Base-by-base conservation (phyloP, 2,797 vertebrate species). In the Cephalopachus bancanus region DNA sequence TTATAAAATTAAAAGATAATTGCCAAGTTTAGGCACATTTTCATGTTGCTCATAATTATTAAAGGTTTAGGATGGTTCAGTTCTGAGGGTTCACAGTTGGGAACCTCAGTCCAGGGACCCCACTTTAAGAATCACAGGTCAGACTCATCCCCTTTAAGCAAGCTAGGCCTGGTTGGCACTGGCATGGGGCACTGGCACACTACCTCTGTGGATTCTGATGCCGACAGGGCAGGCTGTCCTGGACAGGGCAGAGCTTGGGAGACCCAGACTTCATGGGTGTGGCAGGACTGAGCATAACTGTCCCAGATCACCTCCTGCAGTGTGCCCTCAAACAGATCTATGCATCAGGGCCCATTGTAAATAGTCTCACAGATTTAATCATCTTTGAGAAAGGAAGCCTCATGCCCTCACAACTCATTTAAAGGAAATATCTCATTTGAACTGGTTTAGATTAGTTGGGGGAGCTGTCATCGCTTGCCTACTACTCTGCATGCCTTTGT, bases 321-420 rank as follows among this genome's bases (percentile, higher is more conserved):
- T 28, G 19, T 2, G 4, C 2, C 44, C 24, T 1, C 3, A 19
- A 49, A 72, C 30, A 10, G 55, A 26, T 14, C 14, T 17, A 0
- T 0, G 6, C 2, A 1, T 67, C 7, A 0, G 71, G 30, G 16
- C 11, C 9, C 9, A 0, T 3, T 0, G 11, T 0, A 17, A n/a
- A 49, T 22, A 0, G 19, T 19, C 67, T 84, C 1, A 1, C 0
- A 2, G 10, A 12, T 3, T 2, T 2, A 6, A 30, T 2, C 4
- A 11, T 10, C 15, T 60, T 10, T 12, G 7, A 4, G 51, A 69
- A 28, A 11, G 30, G 37, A 64, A 37, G 30, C 2, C 14, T 2
- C 33, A 7, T 0, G 44, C 26, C 69, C 75, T 1, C 17, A 44
- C 12, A 1, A 16, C 9, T 12, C 14, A 53, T 30, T 22, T 7